Base-by-base conservation (phyloP, 2,113 vertebrate genomes). In the Daubentonia madagascariensis region DNA sequence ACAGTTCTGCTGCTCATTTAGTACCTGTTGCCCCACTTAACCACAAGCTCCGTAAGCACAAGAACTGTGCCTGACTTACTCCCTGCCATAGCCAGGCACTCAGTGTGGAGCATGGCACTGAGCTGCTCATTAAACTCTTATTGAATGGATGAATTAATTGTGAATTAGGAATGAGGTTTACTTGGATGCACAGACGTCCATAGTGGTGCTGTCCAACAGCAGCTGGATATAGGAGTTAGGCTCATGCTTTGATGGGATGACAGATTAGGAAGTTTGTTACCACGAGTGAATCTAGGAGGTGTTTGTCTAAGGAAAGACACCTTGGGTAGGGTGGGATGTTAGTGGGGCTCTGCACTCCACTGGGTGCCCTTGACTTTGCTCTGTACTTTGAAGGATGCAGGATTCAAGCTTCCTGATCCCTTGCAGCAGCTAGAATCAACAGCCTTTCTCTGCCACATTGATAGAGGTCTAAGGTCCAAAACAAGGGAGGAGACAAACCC, bases 381-480 rank as follows among this genome's bases (percentile, higher is more conserved):
- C 40, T 95, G 48, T n/a, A 70, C 57, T 92, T 89, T 68, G 25
- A 81, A 85, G 25, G 54, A 91, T 25, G 20, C 17, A 37, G 20
- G 73, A 80, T 81, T 89, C 43, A 67, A 54, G 54, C 22, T 28
- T 28, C 11, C 37, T 94, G 35, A 13, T 78, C 45, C 37, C 52
- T 85, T 57, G 54, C 18, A 65, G 35, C 79, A 94, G 43, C 59
- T 40, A 67, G 23, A 93, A 65, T 2, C 28, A 54, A 45, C n/a
- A 84, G 94, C 23, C 75, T 78, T 94, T 67, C n/a, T 3, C 13
- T 54, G 40, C 52, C 84, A 73, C n/a, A 72, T 17, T 45, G 16
- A 80, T 73, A 85, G 78, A 95, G 30, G 11, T 50, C 57, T 65
- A 88, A 86, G 43, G 37, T 85, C 45, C 50, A 84, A 89, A 81